Evolutionary conservation across 2,113 vertebrate species (phyloP).

Genomic region (Poecilia latipinna): DNA sequence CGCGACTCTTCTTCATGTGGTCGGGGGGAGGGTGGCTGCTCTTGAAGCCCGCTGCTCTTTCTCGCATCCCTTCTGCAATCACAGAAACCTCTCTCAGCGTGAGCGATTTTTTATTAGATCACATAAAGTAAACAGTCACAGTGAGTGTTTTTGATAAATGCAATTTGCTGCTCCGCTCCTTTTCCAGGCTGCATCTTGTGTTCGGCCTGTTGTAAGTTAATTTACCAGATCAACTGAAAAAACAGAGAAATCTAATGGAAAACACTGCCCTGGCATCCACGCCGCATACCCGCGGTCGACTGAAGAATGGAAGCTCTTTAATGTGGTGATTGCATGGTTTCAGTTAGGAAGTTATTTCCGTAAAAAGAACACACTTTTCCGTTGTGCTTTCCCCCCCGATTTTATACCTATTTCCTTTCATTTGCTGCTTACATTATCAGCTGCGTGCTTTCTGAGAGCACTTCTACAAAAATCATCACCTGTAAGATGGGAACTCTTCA

Average conservation of each 20-base stretch:
- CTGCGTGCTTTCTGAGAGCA: constrained; percentile 46
- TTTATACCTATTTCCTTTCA: constrained; percentile 73
- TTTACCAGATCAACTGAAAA: constrained; percentile 82
- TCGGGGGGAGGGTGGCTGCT: constrained; percentile 44
- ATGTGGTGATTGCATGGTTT: constrained; percentile 82
- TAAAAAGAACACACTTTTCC: constrained; percentile 77
- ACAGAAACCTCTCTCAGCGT: constrained; percentile 71
- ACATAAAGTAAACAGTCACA: constrained; percentile 76
- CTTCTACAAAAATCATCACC: constrained; percentile 45
- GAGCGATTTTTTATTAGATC: constrained; percentile 75
- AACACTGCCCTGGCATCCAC: constrained; percentile 77
- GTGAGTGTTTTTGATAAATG: constrained; percentile 82
- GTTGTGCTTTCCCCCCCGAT: constrained; percentile 49
- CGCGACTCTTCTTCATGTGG: constrained; percentile 71
- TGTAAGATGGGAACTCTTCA: constrained; percentile 46
- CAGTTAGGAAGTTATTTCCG: constrained; percentile 76
- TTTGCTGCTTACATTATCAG: constrained; percentile 68
- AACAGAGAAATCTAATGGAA: constrained; percentile 79
- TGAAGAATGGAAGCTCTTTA: constrained; percentile 77
- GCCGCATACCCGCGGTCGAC: constrained; percentile 76
- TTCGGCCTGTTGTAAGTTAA: constrained; percentile 82
- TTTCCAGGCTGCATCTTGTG: constrained; percentile 79
- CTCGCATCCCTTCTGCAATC: constrained; percentile 66
- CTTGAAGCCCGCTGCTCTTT: constrained; percentile 61
- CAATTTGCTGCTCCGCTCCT: constrained; percentile 80